These are phyloP conservation scores for Melanogrammus aeglefinus DNA, from an alignment of 2,797 vertebrate genomes.

Conservation along the genomic window DNA sequence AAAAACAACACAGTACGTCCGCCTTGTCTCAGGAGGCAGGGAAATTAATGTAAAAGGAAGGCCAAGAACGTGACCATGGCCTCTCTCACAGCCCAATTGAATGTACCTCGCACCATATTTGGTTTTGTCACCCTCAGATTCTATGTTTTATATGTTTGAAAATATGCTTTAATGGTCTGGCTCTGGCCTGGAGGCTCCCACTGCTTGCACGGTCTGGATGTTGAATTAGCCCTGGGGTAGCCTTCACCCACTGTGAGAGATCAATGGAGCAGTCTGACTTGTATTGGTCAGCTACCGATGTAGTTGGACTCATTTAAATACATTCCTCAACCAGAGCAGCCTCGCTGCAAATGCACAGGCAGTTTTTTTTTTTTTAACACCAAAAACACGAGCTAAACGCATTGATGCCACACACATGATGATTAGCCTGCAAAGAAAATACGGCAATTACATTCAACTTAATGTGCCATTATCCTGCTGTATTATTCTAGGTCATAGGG, in stretches of 20 bases:
- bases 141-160: slow-evolving; percentile 37
- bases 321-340: slow-evolving; percentile 25
- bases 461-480: not conserved
- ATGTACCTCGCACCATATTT: slow-evolving; percentile 32
- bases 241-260: slow-evolving; percentile 50
- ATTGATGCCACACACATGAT: not conserved
- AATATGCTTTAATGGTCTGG: slow-evolving; percentile 49
- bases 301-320: slow-evolving; percentile 17
- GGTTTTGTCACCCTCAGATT: slow-evolving; percentile 26
- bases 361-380: not conserved
- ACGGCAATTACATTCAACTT: not conserved
- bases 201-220: slow-evolving; percentile 34
- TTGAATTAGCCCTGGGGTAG: slow-evolving; percentile 45
- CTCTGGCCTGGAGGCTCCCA: slow-evolving; percentile 14
- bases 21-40: not conserved
- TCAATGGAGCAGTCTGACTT: slow-evolving; percentile 48
- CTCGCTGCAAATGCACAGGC: slow-evolving; percentile 13
- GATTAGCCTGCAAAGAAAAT: not conserved
- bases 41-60: slow-evolving; percentile 8
- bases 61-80: slow-evolving; percentile 24
- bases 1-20: not conserved
- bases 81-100: slow-evolving; percentile 28
- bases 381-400: not conserved
- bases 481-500: not conserved
- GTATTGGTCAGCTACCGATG: slow-evolving; percentile 34